Conservation (phyloP, 92 coral and sea anemone genomes). For the Desmophyllum pertusum region DNA sequence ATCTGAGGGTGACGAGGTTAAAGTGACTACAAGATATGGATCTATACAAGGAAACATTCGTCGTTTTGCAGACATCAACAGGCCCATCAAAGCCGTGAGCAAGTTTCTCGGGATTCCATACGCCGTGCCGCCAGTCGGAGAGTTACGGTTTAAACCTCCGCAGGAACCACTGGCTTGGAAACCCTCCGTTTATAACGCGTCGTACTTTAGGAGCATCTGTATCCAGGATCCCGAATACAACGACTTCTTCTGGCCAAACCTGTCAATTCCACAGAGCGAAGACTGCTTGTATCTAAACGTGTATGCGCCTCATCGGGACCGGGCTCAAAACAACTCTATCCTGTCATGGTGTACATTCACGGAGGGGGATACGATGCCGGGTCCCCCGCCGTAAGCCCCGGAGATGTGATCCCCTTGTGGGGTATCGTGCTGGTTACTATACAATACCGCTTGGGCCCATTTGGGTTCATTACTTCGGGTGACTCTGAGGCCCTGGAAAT, state of each 20-base stretch:
- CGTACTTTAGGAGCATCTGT: constrained; percentile 66
- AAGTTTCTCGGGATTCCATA: constrained; percentile 84
- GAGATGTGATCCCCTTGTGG: constrained; percentile 88
- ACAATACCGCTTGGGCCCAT: constrained; percentile 84
- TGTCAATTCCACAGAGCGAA: constrained; percentile 72
- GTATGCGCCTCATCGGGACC: constrained; percentile 57
- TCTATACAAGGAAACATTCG: constrained; percentile 51
- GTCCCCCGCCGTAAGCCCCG: constrained; percentile 79
- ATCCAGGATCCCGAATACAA: constrained; percentile 59
- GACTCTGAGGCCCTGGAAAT: constrained; percentile 78
- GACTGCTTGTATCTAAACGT: constrained; percentile 84
- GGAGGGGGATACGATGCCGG: constrained; percentile 94
- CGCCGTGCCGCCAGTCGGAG: constrained; percentile 78
- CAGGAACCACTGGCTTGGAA: constrained; percentile 59
- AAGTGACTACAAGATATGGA: constrained; percentile 66
- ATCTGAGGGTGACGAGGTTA: constrained; percentile 38
- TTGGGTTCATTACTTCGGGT: constrained; percentile 77
- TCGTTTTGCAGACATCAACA: constrained; percentile 34
- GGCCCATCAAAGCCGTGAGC: constrained; percentile 55
- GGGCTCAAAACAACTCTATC: constrained; percentile 33
- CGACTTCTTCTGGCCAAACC: constrained; percentile 70
- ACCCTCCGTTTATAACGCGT: constrained; percentile 66
- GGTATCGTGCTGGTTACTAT: constrained; percentile 84
- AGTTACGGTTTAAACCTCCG: constrained; percentile 78
- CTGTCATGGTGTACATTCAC: constrained; percentile 90